Base-by-base conservation (phyloP, 92 coral and sea anemone species). In the Phymanthus crucifer region DNA sequence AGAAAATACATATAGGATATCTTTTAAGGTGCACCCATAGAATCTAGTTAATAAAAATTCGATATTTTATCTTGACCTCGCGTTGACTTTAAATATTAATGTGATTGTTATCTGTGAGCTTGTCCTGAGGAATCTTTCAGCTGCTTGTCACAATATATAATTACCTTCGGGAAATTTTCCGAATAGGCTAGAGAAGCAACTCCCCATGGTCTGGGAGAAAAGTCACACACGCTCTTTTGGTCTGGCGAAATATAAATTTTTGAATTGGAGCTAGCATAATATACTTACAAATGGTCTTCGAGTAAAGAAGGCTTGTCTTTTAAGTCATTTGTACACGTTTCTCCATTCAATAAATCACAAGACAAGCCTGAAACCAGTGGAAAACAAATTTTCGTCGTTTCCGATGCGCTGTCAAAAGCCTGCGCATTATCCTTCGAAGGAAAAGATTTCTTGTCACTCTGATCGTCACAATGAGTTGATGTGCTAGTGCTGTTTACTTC, bases 391-490 rank as follows among this genome's bases (percentile, higher is more conserved):
- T 79, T 75, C 7, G 80, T 48, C 70, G 65, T 73, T 34, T 82
- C 74, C n/a, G 79, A 40, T 3, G 66, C 86, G 74, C 57, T 73
- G 26, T 65, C 71, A 61, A 82, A 82, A 73, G 50, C 66, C 80
- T 73, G 66, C 50, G 68, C 61, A 40, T 40, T 77, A 40, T 82
- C 75, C 71, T 72, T 82, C n/a, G 88, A 73, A 17, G 86, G 86
- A 61, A 82, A 36, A 40, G 65, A 35, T 72, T 82, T 82, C 58
- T 61, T 36, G 38, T 73, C 74, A 3, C 27, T 65, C 27, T 29
- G 79, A 16, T 68, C 74, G 32, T 18, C 34, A 21, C 66, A 24
- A 61, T 66, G 27, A 31, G 35, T 57, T 43, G 79, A 26, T 8
- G 35, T 10, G 38, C 40, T 82, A 38, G 31, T 32, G 43, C 3